Base-by-base conservation (phyloP, 2,888 invertebrate species). In the Dryococelus australis region DNA sequence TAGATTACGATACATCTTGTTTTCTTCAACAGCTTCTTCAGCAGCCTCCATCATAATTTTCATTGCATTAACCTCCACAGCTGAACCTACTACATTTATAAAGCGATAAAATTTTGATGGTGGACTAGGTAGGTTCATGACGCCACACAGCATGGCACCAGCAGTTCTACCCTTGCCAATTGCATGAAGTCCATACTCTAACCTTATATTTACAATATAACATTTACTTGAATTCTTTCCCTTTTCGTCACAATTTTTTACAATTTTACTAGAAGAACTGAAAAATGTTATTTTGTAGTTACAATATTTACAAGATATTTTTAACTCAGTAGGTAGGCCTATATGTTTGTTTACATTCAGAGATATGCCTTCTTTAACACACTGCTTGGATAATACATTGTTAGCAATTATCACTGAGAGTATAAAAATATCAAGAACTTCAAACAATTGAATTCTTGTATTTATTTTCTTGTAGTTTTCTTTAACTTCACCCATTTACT, bases 61-160 rank as follows among this genome's bases (percentile, higher is more conserved):
- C 47, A 78, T 24, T 20, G 85, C 80, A 43, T 83, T 16, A 51
- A 85, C 85, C 47, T 85, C 85, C 28, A 87, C 79, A 85, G 43
- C 43, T 6, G 51, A 81, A 20, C 51, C 84, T 24, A 84, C 80
- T 24, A 85, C n/a, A 51, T 78, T 16, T 47, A 79, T 85, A 47
- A 78, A 87, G 5, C n/a, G 43, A 16, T n/a, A 27, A 85, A 87
- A 87, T 47, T 87, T 87, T 78, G 85, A 28, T 53, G 87, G 87
- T 26, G 79, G 85, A 51, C 24, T 80, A 20, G 87, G 87, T 26
- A 87, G 28, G 43, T 87, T n/a, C n/a, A n/a, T n/a, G n/a, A n/a
- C n/a, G n/a, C n/a, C n/a, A n/a, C n/a, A n/a, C n/a, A n/a, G n/a
- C 85, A 81, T 85, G n/a, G 24, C 80, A 43, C 87, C 85, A 28